These are phyloP conservation scores for Synergus laeviventris DNA, from an alignment of 2,888 invertebrate species.

Conservation along the genomic window DNA sequence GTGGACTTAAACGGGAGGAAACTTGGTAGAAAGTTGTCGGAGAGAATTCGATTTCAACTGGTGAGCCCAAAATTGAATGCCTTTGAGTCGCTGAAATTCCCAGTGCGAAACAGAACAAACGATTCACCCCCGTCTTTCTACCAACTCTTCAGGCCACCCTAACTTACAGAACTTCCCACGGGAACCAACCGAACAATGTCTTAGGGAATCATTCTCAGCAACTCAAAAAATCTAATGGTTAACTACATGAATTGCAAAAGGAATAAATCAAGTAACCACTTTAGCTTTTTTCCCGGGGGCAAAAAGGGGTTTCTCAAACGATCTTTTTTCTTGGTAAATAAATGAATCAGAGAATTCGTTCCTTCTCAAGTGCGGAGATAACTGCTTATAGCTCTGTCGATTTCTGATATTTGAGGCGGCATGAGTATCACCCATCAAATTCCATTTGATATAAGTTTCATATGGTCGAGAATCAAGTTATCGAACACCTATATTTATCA, in stretches of 20 bases:
- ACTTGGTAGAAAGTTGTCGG: slow-evolving; percentile 47
- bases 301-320: background rate
- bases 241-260: background rate
- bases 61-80: slow-evolving; percentile 53
- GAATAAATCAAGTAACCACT: slow-evolving; percentile 19
- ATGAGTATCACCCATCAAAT: too few species aligned
- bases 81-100: slow-evolving; percentile 39
- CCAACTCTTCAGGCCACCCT: slow-evolving; percentile 2
- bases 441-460: too few species aligned
- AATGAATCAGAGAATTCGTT: background rate
- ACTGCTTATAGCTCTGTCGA: background rate
- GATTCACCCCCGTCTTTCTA: slow-evolving; percentile 16
- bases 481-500: too few species aligned
- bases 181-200: slow-evolving; percentile 45
- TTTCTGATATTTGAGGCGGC: too few species aligned
- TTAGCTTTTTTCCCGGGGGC: background rate
- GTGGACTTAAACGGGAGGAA: slow-evolving; percentile 46
- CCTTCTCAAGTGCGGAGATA: background rate
- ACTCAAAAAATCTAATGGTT: background rate
- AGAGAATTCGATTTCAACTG: slow-evolving; percentile 52
- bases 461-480: too few species aligned
- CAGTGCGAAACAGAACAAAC: slow-evolving; percentile 6
- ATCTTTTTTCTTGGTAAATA: background rate
- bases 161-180: slow-evolving; percentile 26
- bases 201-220: slow-evolving; percentile 40